phyloP scores from a whole-genome alignment of 1,140 invertebrate species.

The Chlorops oryzae region DNA sequence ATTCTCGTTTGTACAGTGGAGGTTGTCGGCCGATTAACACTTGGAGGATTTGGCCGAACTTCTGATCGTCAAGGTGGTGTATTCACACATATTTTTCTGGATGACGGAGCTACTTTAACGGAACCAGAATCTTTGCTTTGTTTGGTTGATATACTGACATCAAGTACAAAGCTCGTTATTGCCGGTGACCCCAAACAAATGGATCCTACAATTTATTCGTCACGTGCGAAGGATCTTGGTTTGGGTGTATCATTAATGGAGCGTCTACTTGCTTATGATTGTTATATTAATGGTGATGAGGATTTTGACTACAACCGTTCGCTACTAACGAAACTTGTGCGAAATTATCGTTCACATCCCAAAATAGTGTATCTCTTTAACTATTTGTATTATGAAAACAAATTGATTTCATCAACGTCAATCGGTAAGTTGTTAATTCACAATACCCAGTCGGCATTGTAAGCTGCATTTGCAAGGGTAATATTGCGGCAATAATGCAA shows the following conservation, averaged over 20 bases:
- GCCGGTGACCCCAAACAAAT: slow-evolving; percentile 82
- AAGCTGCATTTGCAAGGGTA: too few relatives aligned
- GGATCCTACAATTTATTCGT: slow-evolving; percentile 64
- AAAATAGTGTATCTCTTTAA: slow-evolving; percentile 59
- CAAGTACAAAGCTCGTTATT: slow-evolving; percentile 56
- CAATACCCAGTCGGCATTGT: too few relatives aligned
- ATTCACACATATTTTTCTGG: slow-evolving; percentile 71
- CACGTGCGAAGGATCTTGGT: slow-evolving; percentile 48
- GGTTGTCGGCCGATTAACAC: slow-evolving; percentile 58
- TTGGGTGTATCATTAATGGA: slow-evolving; percentile 56
- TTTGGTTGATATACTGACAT: slow-evolving; percentile 48
- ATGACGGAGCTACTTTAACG: slow-evolving; percentile 77
- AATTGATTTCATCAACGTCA: slow-evolving; percentile 47
- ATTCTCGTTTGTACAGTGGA: slow-evolving; percentile 33
- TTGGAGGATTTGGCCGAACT: slow-evolving; percentile 57
- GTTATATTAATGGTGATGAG: slow-evolving; percentile 49
- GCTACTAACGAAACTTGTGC: slow-evolving; percentile 59
- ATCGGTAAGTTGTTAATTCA: slow-evolving; percentile 11
- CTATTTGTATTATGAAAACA: slow-evolving; percentile 58
- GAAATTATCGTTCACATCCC: slow-evolving; percentile 61
- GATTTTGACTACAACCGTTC: slow-evolving; percentile 53
- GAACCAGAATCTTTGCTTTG: slow-evolving; percentile 73
- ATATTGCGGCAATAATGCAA: too few relatives aligned
- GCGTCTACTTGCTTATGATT: slow-evolving; percentile 51
- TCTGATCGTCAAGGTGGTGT: slow-evolving; percentile 49